A percentile compares a stretch with the other conserved stretches of the same genome.
These are phyloP conservation scores for Conus ventricosus DNA, from an alignment of 1,140 invertebrate genomes.

Conservation along the genomic window DNA sequence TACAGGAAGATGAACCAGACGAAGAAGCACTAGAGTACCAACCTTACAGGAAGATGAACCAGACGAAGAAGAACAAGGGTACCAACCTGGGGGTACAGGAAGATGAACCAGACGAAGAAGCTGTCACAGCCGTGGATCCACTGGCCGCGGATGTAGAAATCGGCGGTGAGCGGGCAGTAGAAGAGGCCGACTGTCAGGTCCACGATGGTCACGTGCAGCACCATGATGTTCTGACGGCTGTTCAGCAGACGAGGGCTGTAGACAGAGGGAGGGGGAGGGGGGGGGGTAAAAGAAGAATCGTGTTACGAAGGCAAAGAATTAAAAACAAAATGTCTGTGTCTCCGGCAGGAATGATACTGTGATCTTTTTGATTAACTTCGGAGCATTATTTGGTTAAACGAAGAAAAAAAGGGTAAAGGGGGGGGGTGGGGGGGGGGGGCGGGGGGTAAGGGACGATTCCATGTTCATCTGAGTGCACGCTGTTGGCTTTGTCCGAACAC, in stretches of 20 bases:
- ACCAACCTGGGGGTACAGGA: conserved; percentile 41
- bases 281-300: background rate
- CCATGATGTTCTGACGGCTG: conserved; percentile 44
- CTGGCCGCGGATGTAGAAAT: conserved; percentile 45
- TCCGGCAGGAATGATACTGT: no score
- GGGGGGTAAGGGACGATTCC: background rate
- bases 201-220: conserved; percentile 48
- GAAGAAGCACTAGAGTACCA: no score
- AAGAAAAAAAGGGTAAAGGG: no score
- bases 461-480: no score
- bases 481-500: no score
- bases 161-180: conserved; percentile 51
- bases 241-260: conserved; percentile 21
- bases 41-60: no score
- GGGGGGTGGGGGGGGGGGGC: background rate
- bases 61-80: conserved; percentile 20
- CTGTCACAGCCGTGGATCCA: conserved; percentile 50
- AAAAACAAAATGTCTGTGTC: no score
- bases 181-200: conserved; percentile 50
- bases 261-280: background rate
- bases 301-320: no score
- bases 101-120: conserved; percentile 53
- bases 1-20: no score
- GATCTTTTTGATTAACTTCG: no score
- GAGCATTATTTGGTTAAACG: no score